Base-by-base conservation (phyloP, 2,113 vertebrate species). In the Enhydra lutris region DNA sequence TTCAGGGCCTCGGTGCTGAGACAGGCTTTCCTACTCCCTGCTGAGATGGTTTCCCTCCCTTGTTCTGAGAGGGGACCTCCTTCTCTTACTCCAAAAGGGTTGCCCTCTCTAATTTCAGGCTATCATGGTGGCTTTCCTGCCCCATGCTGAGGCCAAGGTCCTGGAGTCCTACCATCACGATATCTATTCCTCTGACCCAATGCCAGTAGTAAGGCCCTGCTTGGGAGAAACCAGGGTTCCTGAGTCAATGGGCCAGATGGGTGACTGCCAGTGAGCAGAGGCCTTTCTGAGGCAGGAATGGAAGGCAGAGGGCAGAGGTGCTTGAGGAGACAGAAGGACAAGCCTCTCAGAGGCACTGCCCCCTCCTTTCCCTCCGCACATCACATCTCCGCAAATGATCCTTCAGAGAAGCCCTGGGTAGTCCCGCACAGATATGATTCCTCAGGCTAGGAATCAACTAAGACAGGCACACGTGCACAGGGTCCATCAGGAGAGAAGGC, bases 1-100 rank as follows among this genome's bases (percentile, higher is more conserved):
- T 7, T 26, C 26, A 47, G 26, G 42, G 14, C 74, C 26, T 47
- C 42, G 17, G 7, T 78, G 31, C 73, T 99, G 98, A 93, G 99
- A 99, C 96, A 99, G 99, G 94, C 94, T 98, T 31, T 96, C 97
- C 14, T 99, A 99, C 67, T 98, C 36, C 45, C 7, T 71, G 73
- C 47, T 65, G 20, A 69, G 20, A 29, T 21, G 31, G 8, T 29
- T 83, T 50, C 7, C 78, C 23, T 57, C 12, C 20, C 69, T 2
- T 82, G 17, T 36, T 73, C 20, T 57, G 34, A 87, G 45, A 45
- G 39, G 20, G 42, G 4, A 10, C 17, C 39, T 31, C 55, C 3
- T 26, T 34, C 3, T 29, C 34, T 89, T 91, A 45, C 3, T 73
- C 34, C 76, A 34, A 13, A 82, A 73, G 31, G 10, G 1, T 23